These are phyloP conservation scores for Potamilus streckersoni DNA, from an alignment of 1,140 invertebrate genomes.

Conservation along the genomic window DNA sequence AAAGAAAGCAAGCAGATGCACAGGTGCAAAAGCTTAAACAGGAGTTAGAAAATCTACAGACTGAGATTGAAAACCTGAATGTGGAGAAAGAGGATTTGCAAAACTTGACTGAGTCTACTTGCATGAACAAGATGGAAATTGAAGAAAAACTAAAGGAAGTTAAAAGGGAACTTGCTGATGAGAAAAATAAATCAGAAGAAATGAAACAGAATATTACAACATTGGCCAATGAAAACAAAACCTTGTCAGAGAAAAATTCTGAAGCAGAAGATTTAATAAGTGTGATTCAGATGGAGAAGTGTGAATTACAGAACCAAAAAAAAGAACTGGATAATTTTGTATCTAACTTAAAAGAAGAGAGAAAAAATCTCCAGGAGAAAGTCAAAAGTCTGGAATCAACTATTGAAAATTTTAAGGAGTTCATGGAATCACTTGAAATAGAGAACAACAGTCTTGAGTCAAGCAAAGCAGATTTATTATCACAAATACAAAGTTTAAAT, in stretches of 20 bases:
- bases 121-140: slow-evolving; percentile 17
- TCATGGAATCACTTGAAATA: slow-evolving; percentile 18
- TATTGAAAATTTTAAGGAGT: slow-evolving; percentile 20
- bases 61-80: slow-evolving; percentile 9
- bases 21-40: background rate
- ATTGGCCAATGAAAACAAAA: background rate
- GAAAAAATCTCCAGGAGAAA: slow-evolving; percentile 1
- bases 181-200: background rate
- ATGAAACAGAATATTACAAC: too few relatives aligned
- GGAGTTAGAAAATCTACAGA: slow-evolving; percentile 13
- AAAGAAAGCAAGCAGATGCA: background rate
- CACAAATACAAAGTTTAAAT: background rate
- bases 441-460: slow-evolving; percentile 15
- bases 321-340: background rate
- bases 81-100: slow-evolving; percentile 26
- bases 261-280: slow-evolving; percentile 7
- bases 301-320: background rate
- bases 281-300: slow-evolving; percentile 13
- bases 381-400: slow-evolving; percentile 9
- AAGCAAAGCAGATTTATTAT: background rate
- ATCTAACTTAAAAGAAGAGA: background rate
- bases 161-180: background rate
- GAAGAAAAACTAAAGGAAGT: slow-evolving; percentile 19
- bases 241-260: background rate
- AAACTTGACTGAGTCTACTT: slow-evolving; percentile 21